Base-by-base conservation (phyloP, 2,113 vertebrate species). In the Sclerurus mexicanus region DNA sequence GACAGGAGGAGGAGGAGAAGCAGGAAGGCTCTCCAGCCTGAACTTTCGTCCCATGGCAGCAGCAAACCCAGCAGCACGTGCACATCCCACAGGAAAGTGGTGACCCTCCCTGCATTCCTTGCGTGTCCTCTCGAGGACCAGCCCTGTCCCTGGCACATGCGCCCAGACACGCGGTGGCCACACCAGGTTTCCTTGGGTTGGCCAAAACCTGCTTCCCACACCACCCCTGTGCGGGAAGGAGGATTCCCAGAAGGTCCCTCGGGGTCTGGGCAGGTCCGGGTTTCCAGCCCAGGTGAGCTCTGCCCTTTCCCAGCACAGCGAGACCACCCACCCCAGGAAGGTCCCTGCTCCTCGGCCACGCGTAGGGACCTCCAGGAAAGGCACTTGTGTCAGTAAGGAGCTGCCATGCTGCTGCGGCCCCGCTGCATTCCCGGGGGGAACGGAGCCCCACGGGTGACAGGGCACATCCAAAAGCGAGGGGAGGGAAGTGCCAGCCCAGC, bases 161-260 rank as follows among this genome's bases (percentile, higher is more conserved):
- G 18, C 25, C 50, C 11, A 2, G 23, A 47, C 0, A 2, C 14
- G 18, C 5, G 28, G 4, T 0, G 63, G 31, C 62, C 4, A 0
- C n/a, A 62, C 68, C 18, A 33, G 15, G 3, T 55, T 39, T 12
- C 35, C 78, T 58, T 4, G 53, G 30, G 8, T 3, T 68, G 62
- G 66, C 71, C 71, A 33, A 12, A 25, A 69, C 1, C 25, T 30
- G 39, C 50, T 73, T n/a, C 60, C 74, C 13, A 2, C 8, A 18
- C 12, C 20, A 1, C 21, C 14, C 10, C 37, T 4, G 42, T 1
- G 35, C 40, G 42, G 35, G 35, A 24, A 49, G 53, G 58, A 56
- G 59, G 30, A 56, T n/a, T 35, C 59, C 50, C 68, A 37, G 53
- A 1, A 8, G 64, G 30, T 15, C 23, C 67, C 67, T 18, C 0